Percentiles rank a stretch among this genome's conserved stretches.
Evolutionary conservation across 2,888 invertebrate species (phyloP).

Genomic region (Gibbula magus): DNA sequence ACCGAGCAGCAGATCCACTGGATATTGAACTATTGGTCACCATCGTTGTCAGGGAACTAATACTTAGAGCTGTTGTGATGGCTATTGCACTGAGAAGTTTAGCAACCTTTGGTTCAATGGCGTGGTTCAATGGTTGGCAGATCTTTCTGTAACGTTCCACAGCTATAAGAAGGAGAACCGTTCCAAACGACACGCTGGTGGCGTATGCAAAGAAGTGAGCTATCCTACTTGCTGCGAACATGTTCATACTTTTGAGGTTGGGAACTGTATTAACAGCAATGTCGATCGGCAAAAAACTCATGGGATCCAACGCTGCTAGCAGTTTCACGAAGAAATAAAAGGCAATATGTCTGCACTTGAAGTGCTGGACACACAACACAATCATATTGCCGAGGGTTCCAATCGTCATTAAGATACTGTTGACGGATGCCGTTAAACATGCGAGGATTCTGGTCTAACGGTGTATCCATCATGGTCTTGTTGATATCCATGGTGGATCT

Average conservation of each 20-base stretch:
- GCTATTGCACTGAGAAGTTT: not conserved
- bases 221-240: conserved; percentile 14
- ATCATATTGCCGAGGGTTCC: conserved; percentile 7
- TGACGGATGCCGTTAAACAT: conserved; percentile 11
- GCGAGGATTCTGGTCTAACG: not conserved
- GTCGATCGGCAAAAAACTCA: conserved; percentile 21
- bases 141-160: conserved; percentile 22
- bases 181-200: conserved; percentile 21
- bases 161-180: conserved; percentile 8
- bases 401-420: not conserved
- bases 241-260: not conserved
- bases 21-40: too few relatives aligned
- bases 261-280: conserved; percentile 19
- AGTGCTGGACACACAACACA: conserved; percentile 17
- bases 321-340: conserved; percentile 20
- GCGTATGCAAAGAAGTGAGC: conserved; percentile 22
- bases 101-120: not conserved
- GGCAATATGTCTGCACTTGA: conserved; percentile 17
- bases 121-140: conserved; percentile 3
- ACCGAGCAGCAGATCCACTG: too few relatives aligned
- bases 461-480: not conserved
- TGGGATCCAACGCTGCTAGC: conserved; percentile 7
- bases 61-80: not conserved
- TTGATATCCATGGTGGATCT: not conserved
- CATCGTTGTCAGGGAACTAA: conserved; percentile 21